These are phyloP conservation scores for Cheilosia variabilis DNA, from an alignment of 2,888 invertebrate genomes.

Conservation along the genomic window DNA sequence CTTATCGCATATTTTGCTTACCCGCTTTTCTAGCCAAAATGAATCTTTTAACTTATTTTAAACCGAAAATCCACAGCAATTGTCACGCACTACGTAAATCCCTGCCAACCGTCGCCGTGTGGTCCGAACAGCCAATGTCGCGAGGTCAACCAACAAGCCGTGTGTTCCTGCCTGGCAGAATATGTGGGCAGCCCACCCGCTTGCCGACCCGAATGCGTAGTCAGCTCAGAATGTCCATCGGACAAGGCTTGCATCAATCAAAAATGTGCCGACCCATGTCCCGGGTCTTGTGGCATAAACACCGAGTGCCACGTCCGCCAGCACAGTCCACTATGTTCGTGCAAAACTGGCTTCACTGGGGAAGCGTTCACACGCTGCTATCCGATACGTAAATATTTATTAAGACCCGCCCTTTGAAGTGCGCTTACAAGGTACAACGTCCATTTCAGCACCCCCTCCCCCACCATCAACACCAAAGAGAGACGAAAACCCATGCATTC, in stretches of 20 bases:
- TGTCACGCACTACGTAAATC: conserved; percentile 82
- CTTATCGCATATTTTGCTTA: conserved; percentile 48
- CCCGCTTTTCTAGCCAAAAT: conserved; percentile 18
- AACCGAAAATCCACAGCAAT: conserved; percentile 46
- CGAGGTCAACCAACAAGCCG: conserved; percentile 87
- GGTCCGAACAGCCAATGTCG: conserved; percentile 91
- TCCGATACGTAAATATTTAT: conserved; percentile 79
- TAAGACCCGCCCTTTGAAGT: background rate
- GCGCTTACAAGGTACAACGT: background rate
- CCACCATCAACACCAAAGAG: conserved; percentile 79
- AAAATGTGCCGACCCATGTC: conserved; percentile 92
- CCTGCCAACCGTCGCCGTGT: conserved; percentile 91
- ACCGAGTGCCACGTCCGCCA: conserved; percentile 92
- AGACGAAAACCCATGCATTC: conserved; percentile 88
- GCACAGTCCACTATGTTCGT: conserved; percentile 93
- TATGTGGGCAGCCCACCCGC: conserved; percentile 91
- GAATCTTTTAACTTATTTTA: conserved; percentile 34
- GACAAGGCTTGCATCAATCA: conserved; percentile 90
- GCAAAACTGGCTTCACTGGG: conserved; percentile 89
- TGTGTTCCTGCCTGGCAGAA: conserved; percentile 89
- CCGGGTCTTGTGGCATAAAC: conserved; percentile 90
- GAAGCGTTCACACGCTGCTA: conserved; percentile 90
- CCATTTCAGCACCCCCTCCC: conserved; percentile 77
- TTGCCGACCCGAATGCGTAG: conserved; percentile 92
- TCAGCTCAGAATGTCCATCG: conserved; percentile 90